These are phyloP conservation scores for Haliclystus octoradiatus DNA, from an alignment of 30 jellyfish, hydroid and myxozoan species.

Conservation along the genomic window DNA sequence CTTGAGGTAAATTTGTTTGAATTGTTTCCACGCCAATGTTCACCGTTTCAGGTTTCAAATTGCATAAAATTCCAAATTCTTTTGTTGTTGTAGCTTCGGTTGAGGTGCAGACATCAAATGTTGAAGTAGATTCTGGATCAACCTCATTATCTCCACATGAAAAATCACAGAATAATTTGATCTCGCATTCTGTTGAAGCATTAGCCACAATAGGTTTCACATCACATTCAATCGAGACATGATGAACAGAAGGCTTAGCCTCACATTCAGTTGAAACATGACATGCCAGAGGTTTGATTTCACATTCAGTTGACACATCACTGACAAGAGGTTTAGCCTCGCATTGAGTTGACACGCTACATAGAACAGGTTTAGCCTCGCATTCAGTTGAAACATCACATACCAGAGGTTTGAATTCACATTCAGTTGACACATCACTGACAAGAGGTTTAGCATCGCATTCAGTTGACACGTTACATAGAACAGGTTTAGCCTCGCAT, in stretches of 20 bases:
- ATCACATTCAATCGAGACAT: constrained; percentile 26
- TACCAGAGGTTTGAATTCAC: background rate
- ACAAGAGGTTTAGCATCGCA: constrained; percentile 11
- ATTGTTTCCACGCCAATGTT: constrained; percentile 45
- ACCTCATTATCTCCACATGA: constrained; percentile 72
- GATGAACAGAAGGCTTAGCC: constrained; percentile 3
- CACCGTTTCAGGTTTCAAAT: constrained; percentile 14
- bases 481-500: constrained; percentile 1
- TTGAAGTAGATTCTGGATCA: constrained; percentile 5
- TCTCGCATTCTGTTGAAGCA: background rate
- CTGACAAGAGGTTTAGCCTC: constrained; percentile 4
- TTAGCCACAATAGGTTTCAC: background rate
- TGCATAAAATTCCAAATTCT: constrained; percentile 6
- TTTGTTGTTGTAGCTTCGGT: constrained; percentile 2
- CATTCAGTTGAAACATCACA: too few species aligned
- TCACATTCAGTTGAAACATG: too few species aligned
- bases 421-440: background rate
- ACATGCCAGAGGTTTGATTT: constrained; percentile 1
- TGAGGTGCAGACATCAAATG: constrained; percentile 9
- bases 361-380: background rate
- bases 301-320: background rate
- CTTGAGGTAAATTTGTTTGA: constrained; percentile 24
- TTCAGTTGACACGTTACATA: constrained; percentile 11
- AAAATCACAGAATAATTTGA: constrained; percentile 22
- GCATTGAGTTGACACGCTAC: constrained; percentile 19